Percentiles rank a stretch among this genome's conserved stretches.
Conservation (phyloP, 2,888 invertebrate species). For the Chrysomela aeneicollis region DNA sequence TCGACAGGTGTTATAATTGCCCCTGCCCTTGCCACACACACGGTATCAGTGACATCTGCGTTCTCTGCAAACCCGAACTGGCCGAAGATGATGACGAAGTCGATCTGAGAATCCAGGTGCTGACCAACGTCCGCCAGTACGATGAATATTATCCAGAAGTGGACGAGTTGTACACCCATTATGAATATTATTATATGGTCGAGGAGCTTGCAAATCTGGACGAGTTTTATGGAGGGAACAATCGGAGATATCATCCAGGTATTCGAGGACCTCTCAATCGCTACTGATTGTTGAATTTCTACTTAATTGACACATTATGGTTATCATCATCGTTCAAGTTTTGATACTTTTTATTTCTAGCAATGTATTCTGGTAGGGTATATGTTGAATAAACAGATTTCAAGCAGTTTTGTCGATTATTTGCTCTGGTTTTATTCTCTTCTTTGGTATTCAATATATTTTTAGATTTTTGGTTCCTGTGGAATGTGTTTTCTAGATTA, state of each 20-base stretch:
- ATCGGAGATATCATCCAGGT: not conserved
- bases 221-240: not conserved
- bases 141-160: not conserved
- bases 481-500: no score
- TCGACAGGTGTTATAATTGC: not conserved
- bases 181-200: not conserved
- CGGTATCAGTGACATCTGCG: not conserved
- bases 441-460: no score
- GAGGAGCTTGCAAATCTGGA: not conserved
- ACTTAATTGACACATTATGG: no score
- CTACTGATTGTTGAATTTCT: not conserved
- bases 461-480: no score
- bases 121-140: not conserved
- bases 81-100: not conserved
- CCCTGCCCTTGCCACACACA: slow-evolving; percentile 5
- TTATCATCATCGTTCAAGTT: no score
- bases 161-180: not conserved
- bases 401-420: no score
- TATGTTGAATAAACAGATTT: no score
- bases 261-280: not conserved
- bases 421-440: no score
- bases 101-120: not conserved
- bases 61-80: not conserved
- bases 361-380: no score
- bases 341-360: no score